These are phyloP conservation scores for Drosophila neocordata DNA, from an alignment of 1,140 invertebrate genomes.

Conservation along the genomic window DNA sequence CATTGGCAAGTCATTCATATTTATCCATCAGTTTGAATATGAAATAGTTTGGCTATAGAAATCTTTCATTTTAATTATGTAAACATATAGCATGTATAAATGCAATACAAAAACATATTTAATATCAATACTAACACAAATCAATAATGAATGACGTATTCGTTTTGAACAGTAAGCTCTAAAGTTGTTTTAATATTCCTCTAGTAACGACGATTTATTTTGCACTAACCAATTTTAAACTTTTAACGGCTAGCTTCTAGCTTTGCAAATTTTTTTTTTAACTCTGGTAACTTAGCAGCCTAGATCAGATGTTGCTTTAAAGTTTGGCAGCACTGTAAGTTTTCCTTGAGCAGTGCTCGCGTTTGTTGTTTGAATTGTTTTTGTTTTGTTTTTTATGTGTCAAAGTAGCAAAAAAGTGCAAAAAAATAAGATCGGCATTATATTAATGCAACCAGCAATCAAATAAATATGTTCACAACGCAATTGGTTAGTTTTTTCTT, in stretches of 20 bases:
- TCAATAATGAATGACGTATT: no score
- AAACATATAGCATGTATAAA: neutral
- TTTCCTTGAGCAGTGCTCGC: neutral
- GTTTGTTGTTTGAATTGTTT: neutral
- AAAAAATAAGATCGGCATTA: no score
- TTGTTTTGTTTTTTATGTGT: neutral
- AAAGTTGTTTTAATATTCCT: no score
- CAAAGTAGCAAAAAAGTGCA: no score
- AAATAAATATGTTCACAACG: no score
- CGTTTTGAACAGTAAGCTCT: no score
- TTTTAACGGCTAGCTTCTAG: no score
- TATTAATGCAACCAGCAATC: no score
- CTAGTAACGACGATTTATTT: no score
- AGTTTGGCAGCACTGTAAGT: neutral
- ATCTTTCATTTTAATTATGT: neutral
- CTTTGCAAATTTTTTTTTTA: neutral
- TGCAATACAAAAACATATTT: neutral
- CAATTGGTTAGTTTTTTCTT: no score
- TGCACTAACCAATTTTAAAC: no score
- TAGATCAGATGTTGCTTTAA: neutral
- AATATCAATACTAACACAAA: neutral
- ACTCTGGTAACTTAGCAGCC: neutral
- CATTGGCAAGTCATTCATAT: slow-evolving; percentile 9
- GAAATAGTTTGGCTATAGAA: neutral
- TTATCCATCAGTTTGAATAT: neutral